Conservation (phyloP, 2,113 vertebrate genomes). For the Gnathonemus echidnorhynchus region DNA sequence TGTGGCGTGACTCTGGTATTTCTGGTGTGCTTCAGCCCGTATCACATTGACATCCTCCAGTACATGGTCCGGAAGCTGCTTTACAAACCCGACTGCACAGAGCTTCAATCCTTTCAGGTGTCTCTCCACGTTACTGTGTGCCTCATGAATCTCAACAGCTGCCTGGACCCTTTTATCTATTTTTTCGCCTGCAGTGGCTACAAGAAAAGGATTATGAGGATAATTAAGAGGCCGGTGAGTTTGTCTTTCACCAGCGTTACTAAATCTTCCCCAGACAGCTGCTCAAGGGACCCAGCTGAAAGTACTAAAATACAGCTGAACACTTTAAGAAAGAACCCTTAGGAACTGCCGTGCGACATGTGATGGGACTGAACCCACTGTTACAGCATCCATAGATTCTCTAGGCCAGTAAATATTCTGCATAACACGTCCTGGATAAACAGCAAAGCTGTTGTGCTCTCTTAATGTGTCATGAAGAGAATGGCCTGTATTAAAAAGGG, state of each 20-base stretch:
- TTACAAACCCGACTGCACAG: slow-evolving; percentile 54
- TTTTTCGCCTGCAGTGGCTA: slow-evolving; percentile 97
- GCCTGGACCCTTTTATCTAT: slow-evolving; percentile 92
- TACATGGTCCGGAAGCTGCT: slow-evolving; percentile 85
- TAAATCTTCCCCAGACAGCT: slow-evolving; percentile 75
- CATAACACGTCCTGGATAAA: not conserved
- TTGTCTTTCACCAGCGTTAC: slow-evolving; percentile 79
- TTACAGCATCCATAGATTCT: not conserved
- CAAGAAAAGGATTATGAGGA: slow-evolving; percentile 78
- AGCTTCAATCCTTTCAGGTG: slow-evolving; percentile 76
- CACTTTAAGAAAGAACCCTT: slow-evolving; percentile 18
- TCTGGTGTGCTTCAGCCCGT: slow-evolving; percentile 84
- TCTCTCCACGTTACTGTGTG: slow-evolving; percentile 85
- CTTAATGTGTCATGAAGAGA: not conserved
- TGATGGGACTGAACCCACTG: not conserved
- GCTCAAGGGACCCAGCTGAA: slow-evolving; percentile 59
- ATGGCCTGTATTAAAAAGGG: not conserved
- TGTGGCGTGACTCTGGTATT: slow-evolving; percentile 85
- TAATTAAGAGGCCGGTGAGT: slow-evolving; percentile 75
- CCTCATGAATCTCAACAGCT: slow-evolving; percentile 93
- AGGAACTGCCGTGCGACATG: slow-evolving; percentile 21
- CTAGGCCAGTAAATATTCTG: not conserved
- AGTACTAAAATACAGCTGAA: slow-evolving; percentile 52
- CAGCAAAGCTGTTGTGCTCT: not conserved
- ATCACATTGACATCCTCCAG: slow-evolving; percentile 82